Evolutionary conservation across 2,113 vertebrate species (phyloP).

Genomic region (Chrysemys picta): DNA sequence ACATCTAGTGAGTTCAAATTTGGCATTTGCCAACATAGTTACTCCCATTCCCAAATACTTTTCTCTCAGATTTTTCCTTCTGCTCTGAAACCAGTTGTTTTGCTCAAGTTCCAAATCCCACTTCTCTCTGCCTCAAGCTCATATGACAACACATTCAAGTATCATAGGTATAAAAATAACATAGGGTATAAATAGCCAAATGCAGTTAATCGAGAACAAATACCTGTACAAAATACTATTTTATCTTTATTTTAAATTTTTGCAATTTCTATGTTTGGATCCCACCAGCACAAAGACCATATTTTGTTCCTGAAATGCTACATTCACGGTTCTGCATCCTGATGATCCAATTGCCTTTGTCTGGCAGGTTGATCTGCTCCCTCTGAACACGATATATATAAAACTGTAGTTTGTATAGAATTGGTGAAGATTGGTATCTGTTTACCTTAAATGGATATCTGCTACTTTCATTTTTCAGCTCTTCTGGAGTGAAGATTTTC

Average conservation of each 20-base stretch:
- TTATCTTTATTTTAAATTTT: not conserved
- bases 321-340: not conserved
- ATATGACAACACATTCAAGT: not conserved
- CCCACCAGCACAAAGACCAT: not conserved
- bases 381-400: not conserved
- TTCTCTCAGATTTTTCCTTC: not conserved
- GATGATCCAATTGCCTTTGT: not conserved
- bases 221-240: not conserved
- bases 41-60: not conserved
- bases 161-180: not conserved
- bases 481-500: slow-evolving; percentile 87
- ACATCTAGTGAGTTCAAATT: not conserved
- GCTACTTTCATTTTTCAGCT: slow-evolving; percentile 86
- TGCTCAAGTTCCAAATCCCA: not conserved
- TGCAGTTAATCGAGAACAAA: not conserved
- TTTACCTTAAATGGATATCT: slow-evolving; percentile 95
- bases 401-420: not conserved
- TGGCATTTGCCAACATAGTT: not conserved
- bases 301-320: not conserved
- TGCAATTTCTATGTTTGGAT: not conserved
- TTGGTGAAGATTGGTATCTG: not conserved
- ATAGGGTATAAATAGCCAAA: not conserved
- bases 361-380: not conserved
- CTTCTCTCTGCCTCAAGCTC: not conserved
- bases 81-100: not conserved